Percentiles rank a stretch among this genome's conserved stretches.
Conservation (phyloP, 1,140 invertebrate genomes). For the Gryllus bimaculatus region DNA sequence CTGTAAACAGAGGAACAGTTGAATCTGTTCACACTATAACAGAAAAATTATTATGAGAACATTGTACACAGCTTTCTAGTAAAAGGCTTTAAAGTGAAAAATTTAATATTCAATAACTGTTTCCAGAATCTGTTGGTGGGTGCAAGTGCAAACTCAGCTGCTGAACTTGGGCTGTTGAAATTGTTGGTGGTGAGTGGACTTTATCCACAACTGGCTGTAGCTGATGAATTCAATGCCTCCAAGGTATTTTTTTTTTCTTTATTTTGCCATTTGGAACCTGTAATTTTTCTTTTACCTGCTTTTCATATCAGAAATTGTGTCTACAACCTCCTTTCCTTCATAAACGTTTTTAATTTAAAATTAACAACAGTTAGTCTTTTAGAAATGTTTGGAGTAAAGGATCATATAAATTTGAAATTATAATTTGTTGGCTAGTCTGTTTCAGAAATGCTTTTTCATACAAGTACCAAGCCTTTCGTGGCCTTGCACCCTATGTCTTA, state of each 20-base stretch:
- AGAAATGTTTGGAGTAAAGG: no score
- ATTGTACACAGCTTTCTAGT: no score
- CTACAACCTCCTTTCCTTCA: no score
- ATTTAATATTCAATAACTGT: slow-evolving; percentile 16
- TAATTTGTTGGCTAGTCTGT: slow-evolving; percentile 41
- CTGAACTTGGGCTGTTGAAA: slow-evolving; percentile 82
- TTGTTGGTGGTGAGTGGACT: slow-evolving; percentile 82
- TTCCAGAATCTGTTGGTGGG: slow-evolving; percentile 53
- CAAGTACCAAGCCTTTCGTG: slow-evolving; percentile 81
- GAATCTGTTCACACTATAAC: no score
- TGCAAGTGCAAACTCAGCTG: slow-evolving; percentile 61
- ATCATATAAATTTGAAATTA: no score
- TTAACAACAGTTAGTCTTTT: no score
- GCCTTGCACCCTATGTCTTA: slow-evolving; percentile 83
- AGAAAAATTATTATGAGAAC: no score
- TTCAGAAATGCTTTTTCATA: slow-evolving; percentile 88
- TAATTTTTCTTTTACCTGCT: no score
- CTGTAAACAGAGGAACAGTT: no score
- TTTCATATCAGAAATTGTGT: no score
- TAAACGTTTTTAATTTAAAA: no score
- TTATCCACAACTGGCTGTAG: slow-evolving; percentile 85
- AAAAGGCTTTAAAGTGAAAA: not conserved
- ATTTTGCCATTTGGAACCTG: no score
- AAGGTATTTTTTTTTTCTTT: slow-evolving; percentile 45
- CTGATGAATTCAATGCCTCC: slow-evolving; percentile 88